These are phyloP conservation scores for Monochamus saltuarius DNA, from an alignment of 1,140 invertebrate genomes.

Conservation along the genomic window DNA sequence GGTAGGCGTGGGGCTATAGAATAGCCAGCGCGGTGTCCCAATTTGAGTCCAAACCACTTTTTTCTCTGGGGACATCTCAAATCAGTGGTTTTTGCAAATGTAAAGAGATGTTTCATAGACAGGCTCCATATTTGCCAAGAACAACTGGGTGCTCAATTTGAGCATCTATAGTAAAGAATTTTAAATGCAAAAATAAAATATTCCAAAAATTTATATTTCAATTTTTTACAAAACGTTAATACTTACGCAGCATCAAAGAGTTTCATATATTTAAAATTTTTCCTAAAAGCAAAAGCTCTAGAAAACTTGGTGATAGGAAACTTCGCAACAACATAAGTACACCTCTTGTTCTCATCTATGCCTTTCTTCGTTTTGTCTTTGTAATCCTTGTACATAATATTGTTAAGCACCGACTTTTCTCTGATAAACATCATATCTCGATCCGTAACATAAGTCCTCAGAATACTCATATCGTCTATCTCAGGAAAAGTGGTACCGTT, in stretches of 20 bases:
- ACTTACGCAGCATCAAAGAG: conserved; percentile 71
- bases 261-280: conserved; percentile 57
- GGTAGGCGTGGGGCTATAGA: too few species aligned
- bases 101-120: too few species aligned
- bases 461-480: conserved; percentile 32
- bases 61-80: too few species aligned
- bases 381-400: conserved; percentile 69
- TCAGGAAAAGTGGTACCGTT: conserved; percentile 15
- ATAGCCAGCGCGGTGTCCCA: too few species aligned
- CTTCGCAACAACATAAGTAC: conserved; percentile 71
- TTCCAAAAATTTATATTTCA: too few species aligned
- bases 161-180: too few species aligned
- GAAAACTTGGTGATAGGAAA: conserved; percentile 62
- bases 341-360: conserved; percentile 62
- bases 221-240: background rate
- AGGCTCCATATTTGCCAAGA: too few species aligned
- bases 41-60: too few species aligned
- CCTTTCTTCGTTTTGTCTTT: conserved; percentile 60
- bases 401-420: conserved; percentile 64
- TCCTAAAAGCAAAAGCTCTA: conserved; percentile 69
- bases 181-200: too few species aligned
- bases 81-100: too few species aligned
- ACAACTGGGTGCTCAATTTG: too few species aligned
- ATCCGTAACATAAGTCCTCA: conserved; percentile 48
- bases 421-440: conserved; percentile 65